Evolutionary conservation across 2,888 invertebrate species (phyloP).

Genomic region (Sceliomorpha sp.): DNA sequence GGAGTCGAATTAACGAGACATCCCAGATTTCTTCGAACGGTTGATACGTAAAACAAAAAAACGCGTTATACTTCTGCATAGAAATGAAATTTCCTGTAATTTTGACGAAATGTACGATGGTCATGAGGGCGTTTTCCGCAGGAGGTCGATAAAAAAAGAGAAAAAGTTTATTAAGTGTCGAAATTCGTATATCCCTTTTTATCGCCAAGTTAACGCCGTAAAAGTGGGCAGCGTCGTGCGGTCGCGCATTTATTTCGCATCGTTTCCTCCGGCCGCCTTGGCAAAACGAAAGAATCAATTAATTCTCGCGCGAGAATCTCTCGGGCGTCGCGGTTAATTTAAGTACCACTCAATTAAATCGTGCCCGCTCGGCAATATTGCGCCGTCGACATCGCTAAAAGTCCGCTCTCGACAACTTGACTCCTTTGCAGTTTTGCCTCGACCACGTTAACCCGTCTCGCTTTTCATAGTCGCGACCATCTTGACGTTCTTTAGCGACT

Average conservation of each 20-base stretch:
- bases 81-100: no score
- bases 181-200: no score
- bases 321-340: slow-evolving; percentile 39
- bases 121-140: no score
- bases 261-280: not conserved
- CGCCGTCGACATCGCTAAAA: slow-evolving; percentile 9
- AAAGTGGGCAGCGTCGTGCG: no score
- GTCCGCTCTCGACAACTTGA: slow-evolving; percentile 6
- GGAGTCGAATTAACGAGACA: no score
- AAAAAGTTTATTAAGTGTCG: no score
- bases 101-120: no score
- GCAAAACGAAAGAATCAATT: slow-evolving; percentile 4
- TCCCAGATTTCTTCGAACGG: no score
- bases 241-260: not conserved
- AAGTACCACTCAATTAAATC: slow-evolving; percentile 56
- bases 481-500: slow-evolving; percentile 2
- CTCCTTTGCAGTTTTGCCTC: slow-evolving; percentile 4
- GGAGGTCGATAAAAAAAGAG: no score
- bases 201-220: no score
- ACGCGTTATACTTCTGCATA: no score
- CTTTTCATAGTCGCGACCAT: slow-evolving; percentile 1
- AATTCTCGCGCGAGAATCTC: slow-evolving; percentile 6
- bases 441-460: not conserved
- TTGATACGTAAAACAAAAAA: no score
- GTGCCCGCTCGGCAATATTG: slow-evolving; percentile 30